Evolutionary conservation across 2,113 vertebrate species (phyloP).

Genomic region (Polyodon spathula): DNA sequence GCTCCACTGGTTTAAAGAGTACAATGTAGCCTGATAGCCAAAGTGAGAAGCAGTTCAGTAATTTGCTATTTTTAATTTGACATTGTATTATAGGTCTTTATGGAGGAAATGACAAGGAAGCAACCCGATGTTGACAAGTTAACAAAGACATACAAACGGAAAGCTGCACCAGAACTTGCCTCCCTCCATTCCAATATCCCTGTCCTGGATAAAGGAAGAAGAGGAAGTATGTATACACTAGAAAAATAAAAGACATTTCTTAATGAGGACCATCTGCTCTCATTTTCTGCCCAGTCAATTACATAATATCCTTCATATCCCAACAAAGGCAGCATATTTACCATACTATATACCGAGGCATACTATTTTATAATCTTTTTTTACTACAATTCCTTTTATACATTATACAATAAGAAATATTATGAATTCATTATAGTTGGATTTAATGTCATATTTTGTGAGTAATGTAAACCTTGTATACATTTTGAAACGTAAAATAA

Average conservation of each 20-base stretch:
- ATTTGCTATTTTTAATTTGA: not conserved
- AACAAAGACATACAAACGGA: slow-evolving; percentile 94
- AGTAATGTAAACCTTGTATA: too few species aligned
- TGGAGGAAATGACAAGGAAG: slow-evolving; percentile 99
- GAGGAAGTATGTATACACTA: slow-evolving; percentile 68
- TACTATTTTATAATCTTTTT: too few species aligned
- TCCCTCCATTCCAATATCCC: slow-evolving; percentile 85
- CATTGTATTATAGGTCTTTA: slow-evolving; percentile 67
- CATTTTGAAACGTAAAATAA: too few species aligned
- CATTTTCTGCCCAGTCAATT: slow-evolving; percentile 21
- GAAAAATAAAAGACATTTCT: slow-evolving; percentile 2
- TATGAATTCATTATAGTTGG: too few species aligned
- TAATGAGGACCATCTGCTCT: slow-evolving; percentile 32
- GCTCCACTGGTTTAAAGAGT: too few species aligned
- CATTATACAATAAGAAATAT: too few species aligned
- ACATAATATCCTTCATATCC: slow-evolving; percentile 29
- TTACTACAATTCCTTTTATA: too few species aligned
- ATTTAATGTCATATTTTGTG: too few species aligned
- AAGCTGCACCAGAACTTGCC: slow-evolving; percentile 53
- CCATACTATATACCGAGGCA: too few species aligned
- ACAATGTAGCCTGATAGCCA: not conserved
- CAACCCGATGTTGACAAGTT: slow-evolving; percentile 97
- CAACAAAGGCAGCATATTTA: not conserved
- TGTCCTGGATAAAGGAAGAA: slow-evolving; percentile 78
- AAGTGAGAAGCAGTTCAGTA: not conserved